Evolutionary conservation across 2,888 invertebrate genomes (phyloP).

Genomic region (Tetanocera ferruginea): DNA sequence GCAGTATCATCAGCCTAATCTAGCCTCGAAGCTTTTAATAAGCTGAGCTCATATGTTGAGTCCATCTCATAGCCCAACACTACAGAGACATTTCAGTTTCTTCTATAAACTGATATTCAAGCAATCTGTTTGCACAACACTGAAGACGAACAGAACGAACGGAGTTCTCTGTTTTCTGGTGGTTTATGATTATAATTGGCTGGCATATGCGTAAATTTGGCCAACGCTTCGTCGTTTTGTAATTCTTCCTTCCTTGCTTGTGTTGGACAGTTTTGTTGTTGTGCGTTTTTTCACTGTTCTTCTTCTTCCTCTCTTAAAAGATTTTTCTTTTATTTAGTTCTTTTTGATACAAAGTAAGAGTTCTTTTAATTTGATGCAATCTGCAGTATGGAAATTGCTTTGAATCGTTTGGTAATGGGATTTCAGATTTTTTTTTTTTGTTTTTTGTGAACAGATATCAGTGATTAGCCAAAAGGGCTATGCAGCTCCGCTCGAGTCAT

Average conservation of each 20-base stretch:
- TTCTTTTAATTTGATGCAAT: conserved; percentile 59
- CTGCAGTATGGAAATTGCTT: conserved; percentile 61
- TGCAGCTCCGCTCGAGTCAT: conserved; percentile 39
- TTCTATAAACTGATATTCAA: too few relatives aligned
- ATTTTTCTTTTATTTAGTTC: not conserved
- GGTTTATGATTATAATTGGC: conserved; percentile 14
- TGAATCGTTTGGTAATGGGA: conserved; percentile 46
- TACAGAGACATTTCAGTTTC: too few relatives aligned
- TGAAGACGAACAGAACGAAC: not conserved
- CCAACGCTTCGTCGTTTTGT: not conserved
- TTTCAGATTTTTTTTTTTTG: conserved; percentile 17
- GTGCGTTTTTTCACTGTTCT: not conserved
- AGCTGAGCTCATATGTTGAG: too few relatives aligned
- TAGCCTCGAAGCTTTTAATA: too few relatives aligned
- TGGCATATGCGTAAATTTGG: conserved; percentile 13
- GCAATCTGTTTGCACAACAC: not conserved
- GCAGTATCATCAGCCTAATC: too few relatives aligned
- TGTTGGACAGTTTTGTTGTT: not conserved
- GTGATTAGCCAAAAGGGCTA: conserved; percentile 53
- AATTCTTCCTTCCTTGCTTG: not conserved
- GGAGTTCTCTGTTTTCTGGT: not conserved
- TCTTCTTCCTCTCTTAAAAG: not conserved
- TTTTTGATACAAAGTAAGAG: not conserved
- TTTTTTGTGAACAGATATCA: conserved; percentile 45
- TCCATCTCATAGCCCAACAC: too few relatives aligned